These are phyloP conservation scores for Dicrostonyx torquatus DNA, from an alignment of 2,797 vertebrate species.

Conservation along the genomic window DNA sequence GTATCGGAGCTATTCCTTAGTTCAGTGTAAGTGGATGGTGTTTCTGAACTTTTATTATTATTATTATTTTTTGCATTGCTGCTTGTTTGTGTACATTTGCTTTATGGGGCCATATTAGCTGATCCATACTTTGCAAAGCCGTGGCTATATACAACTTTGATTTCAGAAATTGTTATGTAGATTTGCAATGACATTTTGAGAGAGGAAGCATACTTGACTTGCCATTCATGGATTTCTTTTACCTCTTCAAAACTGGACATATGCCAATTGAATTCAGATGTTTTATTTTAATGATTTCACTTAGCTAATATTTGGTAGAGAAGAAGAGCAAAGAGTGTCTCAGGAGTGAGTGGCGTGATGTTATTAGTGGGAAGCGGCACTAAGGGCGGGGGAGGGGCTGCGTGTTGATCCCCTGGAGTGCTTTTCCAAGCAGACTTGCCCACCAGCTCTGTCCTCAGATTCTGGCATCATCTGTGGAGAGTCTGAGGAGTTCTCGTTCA, in stretches of 20 bases:
- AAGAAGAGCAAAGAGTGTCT: constrained; percentile 12
- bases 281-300: constrained; percentile 56
- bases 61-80: constrained; percentile 19
- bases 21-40: constrained; percentile 56
- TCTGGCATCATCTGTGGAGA: not conserved
- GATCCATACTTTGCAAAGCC: constrained; percentile 62
- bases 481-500: not conserved
- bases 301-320: constrained; percentile 39
- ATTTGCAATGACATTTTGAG: constrained; percentile 56
- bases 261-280: constrained; percentile 62
- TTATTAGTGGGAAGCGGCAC: not conserved
- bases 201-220: constrained; percentile 60
- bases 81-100: constrained; percentile 60
- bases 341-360: not conserved
- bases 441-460: not conserved
- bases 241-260: constrained; percentile 55
- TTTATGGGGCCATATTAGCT: constrained; percentile 50
- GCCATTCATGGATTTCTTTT: constrained; percentile 62
- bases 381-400: constrained; percentile 7
- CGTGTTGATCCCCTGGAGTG: constrained; percentile 31
- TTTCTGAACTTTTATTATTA: constrained; percentile 35
- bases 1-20: constrained; percentile 38
- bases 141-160: constrained; percentile 36
- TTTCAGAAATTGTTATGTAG: constrained; percentile 50
- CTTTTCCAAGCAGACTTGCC: constrained; percentile 19